Evolutionary conservation across 53 echinoderm and acorn worm genomes (phyloP), one percentile per base, ranked within the genome.

Genomic region (Temnopleurus reevesii): DNA sequence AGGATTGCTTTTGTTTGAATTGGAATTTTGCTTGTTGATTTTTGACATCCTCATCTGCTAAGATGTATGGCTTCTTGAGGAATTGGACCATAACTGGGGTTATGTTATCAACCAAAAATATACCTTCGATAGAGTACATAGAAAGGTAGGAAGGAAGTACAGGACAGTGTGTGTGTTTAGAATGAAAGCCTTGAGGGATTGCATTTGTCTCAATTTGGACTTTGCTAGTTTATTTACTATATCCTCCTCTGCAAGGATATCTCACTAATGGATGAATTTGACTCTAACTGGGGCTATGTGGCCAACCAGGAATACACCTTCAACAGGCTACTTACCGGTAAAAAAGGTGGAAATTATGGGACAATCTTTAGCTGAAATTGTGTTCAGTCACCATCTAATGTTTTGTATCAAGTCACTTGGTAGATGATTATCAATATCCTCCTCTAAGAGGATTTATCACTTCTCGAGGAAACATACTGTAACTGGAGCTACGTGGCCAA

Each of bases 351-450:
- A n/a, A n/a, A n/a, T n/a, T n/a, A n/a, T n/a, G n/a, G n/a, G n/a
- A n/a, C n/a, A n/a, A n/a, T n/a, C n/a, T n/a, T n/a, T n/a, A n/a
- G n/a, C n/a, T n/a, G n/a, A n/a, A n/a, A 15, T 15, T 15, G 12
- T 15, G 19, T 54, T 15, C 12, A 15, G 19, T 15, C 19, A n/a
- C n/a, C n/a, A n/a, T n/a, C n/a, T n/a, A n/a, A n/a, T n/a, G n/a
- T n/a, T n/a, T n/a, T n/a, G n/a, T n/a, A n/a, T n/a, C n/a, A n/a
- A n/a, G n/a, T n/a, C n/a, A n/a, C n/a, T n/a, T n/a, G n/a, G n/a
- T n/a, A n/a, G n/a, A n/a, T n/a, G n/a, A n/a, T 97, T 77, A 93
- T 97, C 87, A 97, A 89, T 53, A 63, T 95, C 81, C 95, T 95
- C 82, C 93, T 91, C 77, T 93, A 93, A 55, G 95, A 77, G 2